Evolutionary conservation across 2,888 invertebrate genomes (phyloP).

Genomic region (Mythimna vitellina): DNA sequence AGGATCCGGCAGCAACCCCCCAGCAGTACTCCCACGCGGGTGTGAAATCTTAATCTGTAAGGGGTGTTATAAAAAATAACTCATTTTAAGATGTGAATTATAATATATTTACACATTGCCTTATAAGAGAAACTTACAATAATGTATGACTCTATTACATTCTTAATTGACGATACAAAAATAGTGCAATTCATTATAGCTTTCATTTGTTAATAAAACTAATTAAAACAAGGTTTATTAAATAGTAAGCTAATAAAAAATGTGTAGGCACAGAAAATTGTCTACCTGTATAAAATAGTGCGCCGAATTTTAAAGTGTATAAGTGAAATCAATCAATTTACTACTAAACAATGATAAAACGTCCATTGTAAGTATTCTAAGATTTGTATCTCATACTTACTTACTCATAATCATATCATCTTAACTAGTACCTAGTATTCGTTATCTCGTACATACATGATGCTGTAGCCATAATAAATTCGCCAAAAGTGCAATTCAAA

Average conservation of each 20-base stretch:
- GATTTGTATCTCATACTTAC: background rate
- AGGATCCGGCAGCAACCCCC: no score
- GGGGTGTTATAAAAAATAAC: slow-evolving; percentile 24
- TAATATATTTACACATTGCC: slow-evolving; percentile 67
- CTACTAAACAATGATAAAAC: background rate
- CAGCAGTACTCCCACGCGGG: background rate
- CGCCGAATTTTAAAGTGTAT: slow-evolving; percentile 3
- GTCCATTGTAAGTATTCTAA: slow-evolving; percentile 1
- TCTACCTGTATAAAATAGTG: background rate
- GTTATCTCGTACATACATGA: background rate
- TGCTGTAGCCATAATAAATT: slow-evolving; percentile 3
- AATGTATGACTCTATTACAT: slow-evolving; percentile 55
- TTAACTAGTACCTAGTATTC: background rate
- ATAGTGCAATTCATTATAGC: slow-evolving; percentile 7
- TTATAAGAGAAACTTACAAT: slow-evolving; percentile 50
- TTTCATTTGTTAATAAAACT: slow-evolving; percentile 3
- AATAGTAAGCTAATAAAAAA: background rate
- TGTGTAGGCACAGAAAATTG: background rate
- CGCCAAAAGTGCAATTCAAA: slow-evolving; percentile 33
- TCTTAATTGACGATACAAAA: slow-evolving; percentile 10
- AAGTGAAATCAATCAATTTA: background rate
- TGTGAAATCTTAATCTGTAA: background rate
- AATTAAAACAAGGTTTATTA: slow-evolving; percentile 8
- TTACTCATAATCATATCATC: background rate
- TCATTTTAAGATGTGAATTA: slow-evolving; percentile 43